Evolutionary conservation across 37 sponge, comb jelly and placozoan species (phyloP), one percentile per base, ranked within the genome.

Genomic region (Aphrocallistes beatrix): DNA sequence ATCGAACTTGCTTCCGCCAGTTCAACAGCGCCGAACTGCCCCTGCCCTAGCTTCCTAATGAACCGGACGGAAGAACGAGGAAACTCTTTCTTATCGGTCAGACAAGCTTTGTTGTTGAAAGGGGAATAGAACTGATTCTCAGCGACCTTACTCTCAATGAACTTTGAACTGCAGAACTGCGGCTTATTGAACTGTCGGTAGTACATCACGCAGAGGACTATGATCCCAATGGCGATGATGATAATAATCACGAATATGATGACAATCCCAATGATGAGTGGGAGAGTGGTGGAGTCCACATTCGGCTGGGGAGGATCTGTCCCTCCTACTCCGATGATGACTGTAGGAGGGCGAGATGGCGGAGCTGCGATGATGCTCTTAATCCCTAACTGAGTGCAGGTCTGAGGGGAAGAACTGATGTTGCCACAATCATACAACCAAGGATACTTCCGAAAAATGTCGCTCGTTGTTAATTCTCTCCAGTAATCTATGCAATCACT

Each of bases 1-100:
- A 90, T 89, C 28, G 81, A 82, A 13, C 25, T 75, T 0, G 89
- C 92, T 40, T 91, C 91, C 6, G 91, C 94, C 37, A 87, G 86
- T 9, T 90, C 88, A 0, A 93, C 94, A 19, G 88, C 60, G 21
- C 94, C 94, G 50, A 93, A 93, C 16, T 91, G 87, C 23, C 94
- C 94, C 81, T 93, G 90, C 0, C 94, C 94, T 0, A 93, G 86
- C 38, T 91, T 89, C 21, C 91, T 39, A 28, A 88, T 85, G 81
- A 90, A 92, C 21, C 88, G 47, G 37, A 92, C 83, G 32, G 82
- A 38, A 6, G 88, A 85, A 28, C 93, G 82, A 16, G 87, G 84
- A 37, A 86, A 87, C 37, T 86, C 75, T 13, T 60, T 60, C 75
- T 28, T 60, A 60, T 60, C 75, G 3, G 75, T 60, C 75, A 60